These are phyloP conservation scores for Andrena camellia DNA, from an alignment of 2,888 invertebrate species.

Conservation along the genomic window DNA sequence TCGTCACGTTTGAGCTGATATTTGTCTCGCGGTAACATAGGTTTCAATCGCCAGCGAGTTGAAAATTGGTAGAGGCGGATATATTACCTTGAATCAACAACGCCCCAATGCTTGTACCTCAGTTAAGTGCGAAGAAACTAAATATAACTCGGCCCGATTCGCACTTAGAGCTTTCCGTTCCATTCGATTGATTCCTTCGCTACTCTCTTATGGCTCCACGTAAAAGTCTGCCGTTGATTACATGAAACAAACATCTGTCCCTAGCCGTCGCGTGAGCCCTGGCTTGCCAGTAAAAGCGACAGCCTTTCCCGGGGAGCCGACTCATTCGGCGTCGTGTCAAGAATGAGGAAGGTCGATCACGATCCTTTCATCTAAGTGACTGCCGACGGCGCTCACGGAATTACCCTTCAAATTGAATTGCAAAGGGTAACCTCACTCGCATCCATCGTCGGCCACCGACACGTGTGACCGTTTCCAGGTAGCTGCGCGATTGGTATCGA, in stretches of 20 bases:
- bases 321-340: conserved; percentile 38
- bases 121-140: background rate
- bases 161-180: background rate
- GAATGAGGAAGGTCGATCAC: conserved; percentile 49
- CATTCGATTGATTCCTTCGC: conserved; percentile 4
- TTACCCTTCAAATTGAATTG: conserved; percentile 72
- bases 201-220: background rate
- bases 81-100: background rate
- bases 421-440: conserved; percentile 64
- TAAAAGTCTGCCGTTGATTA: conserved; percentile 50
- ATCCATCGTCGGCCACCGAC: conserved; percentile 56
- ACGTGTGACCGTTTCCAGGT: conserved; percentile 54
- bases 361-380: conserved; percentile 62
- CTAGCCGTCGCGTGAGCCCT: conserved; percentile 11
- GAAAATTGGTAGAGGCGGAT: background rate
- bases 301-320: conserved; percentile 9
- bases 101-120: background rate
- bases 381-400: conserved; percentile 51
- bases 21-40: background rate
- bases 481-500: conserved; percentile 58
- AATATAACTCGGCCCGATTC: background rate
- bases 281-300: conserved; percentile 17
- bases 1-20: conserved; percentile 19
- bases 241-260: conserved; percentile 67
- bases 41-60: background rate